Evolutionary conservation across 2,888 invertebrate genomes (phyloP), one percentile per base, ranked within the genome.

Genomic region (Cataglyphis altisquamis): DNA sequence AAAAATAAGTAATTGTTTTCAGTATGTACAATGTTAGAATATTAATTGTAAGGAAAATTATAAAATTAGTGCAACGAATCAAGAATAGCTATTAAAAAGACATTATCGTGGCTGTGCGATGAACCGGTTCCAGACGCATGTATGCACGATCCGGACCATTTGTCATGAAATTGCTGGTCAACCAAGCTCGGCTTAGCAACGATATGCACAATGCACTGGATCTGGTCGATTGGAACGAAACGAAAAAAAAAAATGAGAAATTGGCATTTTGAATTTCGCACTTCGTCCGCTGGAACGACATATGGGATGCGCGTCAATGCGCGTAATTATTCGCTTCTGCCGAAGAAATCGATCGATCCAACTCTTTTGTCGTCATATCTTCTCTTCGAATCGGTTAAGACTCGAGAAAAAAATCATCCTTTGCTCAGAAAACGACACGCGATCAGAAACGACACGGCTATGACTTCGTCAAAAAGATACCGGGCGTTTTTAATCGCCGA

Each of bases 251-350:
- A 84, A 89, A 83, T 75, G 21, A 73, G 15, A 77, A 63, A 67
- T 45, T 41, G 60, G 12, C 36, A 45, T 48, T 52, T 18, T 29
- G 70, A 84, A 74, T 75, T 88, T 82, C 32, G 83, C 21, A 48
- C 67, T 25, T 32, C 41, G 45, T 15, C 73, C 39, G 64, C 55
- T 60, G 32, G 21, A 29, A 57, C 64, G 86, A 72, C 89, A 89
- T 87, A 89, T 87, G 89, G 87, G 85, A 87, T 64, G 74, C 67
- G 74, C 85, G 41, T 73, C 78, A 66, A 82, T 55, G 80, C 73
- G 74, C 77, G 63, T 39, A 66, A 78, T 89, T 83, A 77, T 62
- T 67, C 32, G 55, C 67, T 75, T 68, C 82, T 81, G 75, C 52
- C 57, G 52, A 63, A 55, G 66, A 55, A 84, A 74, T 74, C 48